A percentile compares a stretch with the other conserved stretches of the same genome.
Conservation (phyloP, 2,797 vertebrate species). For the Chiloscyllium punctatum region DNA sequence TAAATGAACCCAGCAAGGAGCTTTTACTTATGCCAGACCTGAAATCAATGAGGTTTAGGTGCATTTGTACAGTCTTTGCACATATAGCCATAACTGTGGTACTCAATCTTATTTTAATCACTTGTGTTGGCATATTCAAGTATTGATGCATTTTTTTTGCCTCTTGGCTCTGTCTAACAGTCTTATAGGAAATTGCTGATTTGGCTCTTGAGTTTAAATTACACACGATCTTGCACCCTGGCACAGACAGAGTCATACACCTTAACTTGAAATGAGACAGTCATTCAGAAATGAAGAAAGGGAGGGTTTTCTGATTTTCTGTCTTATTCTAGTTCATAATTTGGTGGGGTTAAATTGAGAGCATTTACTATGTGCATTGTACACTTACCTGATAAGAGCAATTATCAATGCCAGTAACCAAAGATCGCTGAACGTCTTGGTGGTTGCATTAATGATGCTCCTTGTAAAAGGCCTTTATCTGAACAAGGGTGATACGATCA, state of each 20-base stretch:
- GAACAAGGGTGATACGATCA: background rate
- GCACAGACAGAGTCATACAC: background rate
- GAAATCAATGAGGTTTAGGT: conserved; percentile 41
- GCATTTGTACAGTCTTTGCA: conserved; percentile 40
- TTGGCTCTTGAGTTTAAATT: background rate
- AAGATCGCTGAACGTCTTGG: background rate
- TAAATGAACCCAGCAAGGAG: conserved; percentile 38
- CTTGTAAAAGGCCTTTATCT: background rate
- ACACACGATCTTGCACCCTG: background rate
- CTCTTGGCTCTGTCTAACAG: background rate
- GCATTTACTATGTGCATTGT: background rate
- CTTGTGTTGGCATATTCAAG: conserved; percentile 41
- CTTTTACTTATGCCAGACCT: conserved; percentile 39
- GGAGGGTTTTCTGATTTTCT: background rate
- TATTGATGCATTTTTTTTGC: conserved; percentile 40
- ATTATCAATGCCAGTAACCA: too few relatives aligned
- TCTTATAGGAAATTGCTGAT: background rate
- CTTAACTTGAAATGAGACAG: background rate
- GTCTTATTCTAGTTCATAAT: background rate
- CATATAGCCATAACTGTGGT: conserved; percentile 40
- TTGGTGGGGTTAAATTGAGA: background rate
- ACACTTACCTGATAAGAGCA: background rate
- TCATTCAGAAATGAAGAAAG: background rate
- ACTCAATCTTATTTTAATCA: conserved; percentile 43
- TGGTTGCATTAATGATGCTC: background rate